Evolutionary conservation across 2,113 vertebrate genomes (phyloP), one percentile per base, ranked within the genome.

Genomic region (Menura novaehollandiae): DNA sequence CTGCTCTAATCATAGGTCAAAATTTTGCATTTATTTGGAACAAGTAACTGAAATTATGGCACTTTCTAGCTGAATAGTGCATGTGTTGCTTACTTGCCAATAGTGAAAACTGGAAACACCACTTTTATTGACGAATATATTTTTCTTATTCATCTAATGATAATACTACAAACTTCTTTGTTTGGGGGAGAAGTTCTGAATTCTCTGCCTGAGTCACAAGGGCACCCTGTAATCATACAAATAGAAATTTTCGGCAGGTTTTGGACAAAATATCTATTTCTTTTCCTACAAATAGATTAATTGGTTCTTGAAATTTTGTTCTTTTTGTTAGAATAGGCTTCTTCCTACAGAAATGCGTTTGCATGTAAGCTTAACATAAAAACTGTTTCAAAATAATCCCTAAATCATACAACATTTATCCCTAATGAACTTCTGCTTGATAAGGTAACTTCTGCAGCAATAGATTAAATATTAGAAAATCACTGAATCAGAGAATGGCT

Each of bases 271-370:
- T 26, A 6, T 11, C 7, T 11, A 52, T 79, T 67, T 55, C 7
- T 49, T 75, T 62, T 27, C 12, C 41, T 37, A 28, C 1, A 5
- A 33, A 32, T 18, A 35, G 6, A 39, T 86, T 44, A 52, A 58
- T 24, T 63, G 30, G 19, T 43, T 27, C 51, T 84, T 69, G 43
- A 81, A 58, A 76, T 64, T 23, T 24, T 69, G 11, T 56, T 86
- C 13, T 52, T 5, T 73, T 90, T 69, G 26, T 8, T 44, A 39
- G 22, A 0, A 0, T 51, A n/a, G 30, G 17, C 8, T 66, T 44
- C 39, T 64, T 75, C 30, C 13, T 62, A 47, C 10, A 55, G 59
- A 84, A 91, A 53, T 35, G 13, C 12, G 30, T 68, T 69, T 74
- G 55, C 64, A 77, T 69, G 8, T 53, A 58, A 76, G 9, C 8